These are phyloP conservation scores for Typhlichthys subterraneus DNA, from an alignment of 2,797 vertebrate genomes.

Conservation along the genomic window DNA sequence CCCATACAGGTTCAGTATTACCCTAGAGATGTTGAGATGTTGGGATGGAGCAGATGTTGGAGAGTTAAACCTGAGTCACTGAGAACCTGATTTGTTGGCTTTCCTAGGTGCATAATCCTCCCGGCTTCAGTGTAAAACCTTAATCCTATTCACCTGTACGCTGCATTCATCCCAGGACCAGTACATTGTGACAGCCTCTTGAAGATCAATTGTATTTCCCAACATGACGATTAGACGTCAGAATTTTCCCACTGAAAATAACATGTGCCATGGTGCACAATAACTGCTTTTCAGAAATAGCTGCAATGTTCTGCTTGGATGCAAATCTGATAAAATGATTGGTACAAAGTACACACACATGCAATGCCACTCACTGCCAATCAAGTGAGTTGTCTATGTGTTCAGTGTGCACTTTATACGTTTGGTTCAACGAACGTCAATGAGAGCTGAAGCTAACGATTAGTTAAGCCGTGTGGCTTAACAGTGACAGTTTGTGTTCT, in stretches of 20 bases:
- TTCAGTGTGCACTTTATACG: too few species aligned
- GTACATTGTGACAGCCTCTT: constrained; percentile 1
- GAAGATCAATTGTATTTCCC: neutral
- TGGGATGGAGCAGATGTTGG: constrained; percentile 32
- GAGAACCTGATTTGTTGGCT: constrained; percentile 72
- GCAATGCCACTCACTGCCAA: too few species aligned
- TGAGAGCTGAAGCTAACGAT: too few species aligned
- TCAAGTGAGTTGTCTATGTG: too few species aligned
- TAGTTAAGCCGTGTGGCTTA: too few species aligned
- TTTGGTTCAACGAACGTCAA: too few species aligned
- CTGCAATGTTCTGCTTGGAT: too few species aligned
- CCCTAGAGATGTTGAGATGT: constrained; percentile 36
- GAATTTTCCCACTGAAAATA: neutral
- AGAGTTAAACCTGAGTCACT: constrained; percentile 58
- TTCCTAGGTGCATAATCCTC: constrained; percentile 69
- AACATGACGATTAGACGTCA: neutral
- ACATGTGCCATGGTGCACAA: neutral
- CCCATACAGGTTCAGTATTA: constrained; percentile 27
- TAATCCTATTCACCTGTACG: constrained; percentile 72
- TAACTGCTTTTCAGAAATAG: too few species aligned
- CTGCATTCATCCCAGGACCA: constrained; percentile 45
- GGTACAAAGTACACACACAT: too few species aligned
- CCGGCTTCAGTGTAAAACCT: constrained; percentile 73
- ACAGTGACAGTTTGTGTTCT: too few species aligned
- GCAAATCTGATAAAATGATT: too few species aligned